A percentile compares a stretch with the other conserved stretches of the same genome.
Conservation (phyloP, 2,888 invertebrate species). For the Chloroclystis v-ata region DNA sequence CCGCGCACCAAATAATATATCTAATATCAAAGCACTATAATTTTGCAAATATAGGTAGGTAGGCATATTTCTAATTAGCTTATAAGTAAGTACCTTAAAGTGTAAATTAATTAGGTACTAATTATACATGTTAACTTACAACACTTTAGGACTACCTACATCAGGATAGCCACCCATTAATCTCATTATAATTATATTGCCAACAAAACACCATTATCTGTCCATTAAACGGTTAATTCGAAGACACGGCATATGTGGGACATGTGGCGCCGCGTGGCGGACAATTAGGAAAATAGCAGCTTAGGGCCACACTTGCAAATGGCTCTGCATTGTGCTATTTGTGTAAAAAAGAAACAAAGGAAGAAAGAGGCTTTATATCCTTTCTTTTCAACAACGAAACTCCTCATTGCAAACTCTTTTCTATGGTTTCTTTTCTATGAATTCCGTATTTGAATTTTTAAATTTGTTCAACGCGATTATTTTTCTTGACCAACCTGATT, state of each 20-base stretch:
- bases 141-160: too few relatives aligned
- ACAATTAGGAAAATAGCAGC: conserved; percentile 21
- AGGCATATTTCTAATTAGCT: too few relatives aligned
- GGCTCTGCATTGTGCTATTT: conserved; percentile 1
- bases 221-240: conserved; percentile 42
- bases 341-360: conserved; percentile 1
- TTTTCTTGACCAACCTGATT: too few relatives aligned
- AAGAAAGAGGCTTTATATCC: neutral
- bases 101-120: too few relatives aligned
- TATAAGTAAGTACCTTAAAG: too few relatives aligned
- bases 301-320: conserved; percentile 9
- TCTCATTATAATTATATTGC: conserved; percentile 26
- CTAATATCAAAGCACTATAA: too few relatives aligned
- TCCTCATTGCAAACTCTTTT: neutral
- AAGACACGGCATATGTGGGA: conserved; percentile 57
- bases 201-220: conserved; percentile 44
- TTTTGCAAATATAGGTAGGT: too few relatives aligned
- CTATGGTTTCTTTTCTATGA: neutral
- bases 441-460: neutral
- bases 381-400: neutral
- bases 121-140: too few relatives aligned
- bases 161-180: too few relatives aligned
- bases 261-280: conserved; percentile 51
- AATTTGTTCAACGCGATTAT: too few relatives aligned
- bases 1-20: too few relatives aligned